Base-by-base conservation (phyloP, 2,888 invertebrate species). In the Drosophila incognita region DNA sequence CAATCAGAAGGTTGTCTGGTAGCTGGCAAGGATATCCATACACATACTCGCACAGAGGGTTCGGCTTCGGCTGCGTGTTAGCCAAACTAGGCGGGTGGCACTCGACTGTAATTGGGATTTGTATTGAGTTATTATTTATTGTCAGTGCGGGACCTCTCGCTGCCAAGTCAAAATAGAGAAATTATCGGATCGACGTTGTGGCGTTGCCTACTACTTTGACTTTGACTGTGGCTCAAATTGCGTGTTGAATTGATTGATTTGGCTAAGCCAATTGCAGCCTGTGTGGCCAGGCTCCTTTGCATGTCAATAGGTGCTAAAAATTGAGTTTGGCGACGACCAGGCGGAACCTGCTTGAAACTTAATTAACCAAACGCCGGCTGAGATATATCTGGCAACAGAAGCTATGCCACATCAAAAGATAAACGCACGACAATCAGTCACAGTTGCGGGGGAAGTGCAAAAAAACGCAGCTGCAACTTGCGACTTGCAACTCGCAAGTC, bases 341-440 rank as follows among this genome's bases (percentile, higher is more conserved):
- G 69, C 71, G 69, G 59, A 76, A 76, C 75, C 82, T 54, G 76
- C 74, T 75, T 66, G 79, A 84, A 87, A 84, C 87, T 88, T 87
- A 87, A 87, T 87, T 87, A 87, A 88, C 70, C 76, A 79, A 81
- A 70, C 75, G 67, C 73, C 69, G 31, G 33, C 59, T 53, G 62
- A 64, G 74, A 74, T 82, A 67, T 49, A 76, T 71, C 75, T 87
- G 54, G 71, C 74, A 69, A 89, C 91, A 89, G 91, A 79, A 91
- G 91, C 87, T 81, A 74, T 74, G 63, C 79, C 77, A 79, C 85
- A 86, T 91, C 88, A 87, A 82, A 82, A 85, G 90, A 90, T 91
- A 90, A 91, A 87, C 82, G 82, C 74, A 79, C 74, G 83, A 87
- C 90, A 89, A 91, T 90, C 91, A 91, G 87, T 90, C 91, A 91